A percentile compares a stretch with the other conserved stretches of the same genome.
Conservation (phyloP, 2,113 vertebrate genomes). For the Daboia siamensis region DNA sequence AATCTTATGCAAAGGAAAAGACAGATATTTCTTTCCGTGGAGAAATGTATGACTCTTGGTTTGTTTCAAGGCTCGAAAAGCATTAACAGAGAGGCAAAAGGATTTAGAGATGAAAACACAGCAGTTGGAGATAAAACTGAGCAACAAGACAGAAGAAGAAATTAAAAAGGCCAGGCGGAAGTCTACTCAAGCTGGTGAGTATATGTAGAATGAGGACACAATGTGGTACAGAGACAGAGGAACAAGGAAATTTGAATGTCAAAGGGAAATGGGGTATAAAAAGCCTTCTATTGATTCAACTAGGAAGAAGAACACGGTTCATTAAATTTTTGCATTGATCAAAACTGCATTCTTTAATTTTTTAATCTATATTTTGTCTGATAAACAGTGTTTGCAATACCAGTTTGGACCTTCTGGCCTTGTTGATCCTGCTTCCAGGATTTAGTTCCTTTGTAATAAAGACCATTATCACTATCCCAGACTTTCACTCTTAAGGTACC, state of each 20-base stretch:
- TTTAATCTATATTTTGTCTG: background rate
- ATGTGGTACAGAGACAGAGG: background rate
- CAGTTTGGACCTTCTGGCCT: background rate
- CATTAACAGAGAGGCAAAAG: slow-evolving; percentile 90
- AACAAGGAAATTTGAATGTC: background rate
- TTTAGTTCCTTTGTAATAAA: background rate
- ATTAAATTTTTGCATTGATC: background rate
- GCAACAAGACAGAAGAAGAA: slow-evolving; percentile 94
- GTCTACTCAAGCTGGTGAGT: slow-evolving; percentile 96
- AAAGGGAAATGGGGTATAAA: fast-evolving
- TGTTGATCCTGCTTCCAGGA: background rate
- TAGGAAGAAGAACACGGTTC: background rate
- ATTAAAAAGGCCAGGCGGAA: slow-evolving; percentile 96
- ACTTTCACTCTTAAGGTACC: background rate
- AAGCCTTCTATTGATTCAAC: background rate
- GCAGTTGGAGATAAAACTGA: slow-evolving; percentile 94
- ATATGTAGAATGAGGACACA: fast-evolving
- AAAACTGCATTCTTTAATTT: background rate
- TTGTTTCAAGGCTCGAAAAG: slow-evolving; percentile 83
- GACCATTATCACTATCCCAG: background rate
- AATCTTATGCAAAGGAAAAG: background rate
- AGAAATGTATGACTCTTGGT: background rate
- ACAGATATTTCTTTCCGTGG: background rate
- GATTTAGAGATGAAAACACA: slow-evolving; percentile 96
- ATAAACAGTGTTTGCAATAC: background rate